Conservation (phyloP, 2,888 invertebrate genomes). For the Colletes collaris region DNA sequence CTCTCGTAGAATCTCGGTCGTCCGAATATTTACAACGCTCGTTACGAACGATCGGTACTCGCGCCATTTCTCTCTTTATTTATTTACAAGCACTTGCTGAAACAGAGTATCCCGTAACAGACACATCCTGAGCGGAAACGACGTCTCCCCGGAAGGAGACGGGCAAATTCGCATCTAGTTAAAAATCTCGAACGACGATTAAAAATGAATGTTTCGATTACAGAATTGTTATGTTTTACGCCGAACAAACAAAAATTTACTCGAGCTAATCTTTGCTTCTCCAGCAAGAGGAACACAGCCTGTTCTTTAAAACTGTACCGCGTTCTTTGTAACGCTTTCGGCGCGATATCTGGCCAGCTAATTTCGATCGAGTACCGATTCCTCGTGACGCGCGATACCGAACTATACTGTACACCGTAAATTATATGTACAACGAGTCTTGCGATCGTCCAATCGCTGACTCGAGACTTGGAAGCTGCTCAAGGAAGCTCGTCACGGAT, state of each 20-base stretch:
- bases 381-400: slow-evolving; percentile 9
- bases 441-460: not conserved
- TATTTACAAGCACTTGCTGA: slow-evolving; percentile 38
- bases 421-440: slow-evolving; percentile 46
- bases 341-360: too few relatives aligned
- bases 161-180: too few relatives aligned
- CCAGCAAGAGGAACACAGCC: not conserved
- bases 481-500: slow-evolving; percentile 7
- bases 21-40: slow-evolving; percentile 56
- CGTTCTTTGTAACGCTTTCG: not conserved
- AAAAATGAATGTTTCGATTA: too few relatives aligned
- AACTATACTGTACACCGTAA: slow-evolving; percentile 48
- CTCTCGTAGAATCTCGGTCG: slow-evolving; percentile 42
- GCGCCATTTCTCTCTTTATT: not conserved
- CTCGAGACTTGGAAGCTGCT: slow-evolving; percentile 31
- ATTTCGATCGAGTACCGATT: slow-evolving; percentile 18
- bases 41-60: slow-evolving; percentile 38
- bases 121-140: too few relatives aligned
- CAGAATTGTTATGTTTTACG: too few relatives aligned
- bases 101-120: not conserved
- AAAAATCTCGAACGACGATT: too few relatives aligned
- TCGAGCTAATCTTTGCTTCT: too few relatives aligned
- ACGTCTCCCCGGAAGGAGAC: not conserved
- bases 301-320: not conserved
- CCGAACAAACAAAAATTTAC: too few relatives aligned